phyloP scores from a whole-genome alignment of 1,140 invertebrate genomes.

The Hydropsyche tenuis region DNA sequence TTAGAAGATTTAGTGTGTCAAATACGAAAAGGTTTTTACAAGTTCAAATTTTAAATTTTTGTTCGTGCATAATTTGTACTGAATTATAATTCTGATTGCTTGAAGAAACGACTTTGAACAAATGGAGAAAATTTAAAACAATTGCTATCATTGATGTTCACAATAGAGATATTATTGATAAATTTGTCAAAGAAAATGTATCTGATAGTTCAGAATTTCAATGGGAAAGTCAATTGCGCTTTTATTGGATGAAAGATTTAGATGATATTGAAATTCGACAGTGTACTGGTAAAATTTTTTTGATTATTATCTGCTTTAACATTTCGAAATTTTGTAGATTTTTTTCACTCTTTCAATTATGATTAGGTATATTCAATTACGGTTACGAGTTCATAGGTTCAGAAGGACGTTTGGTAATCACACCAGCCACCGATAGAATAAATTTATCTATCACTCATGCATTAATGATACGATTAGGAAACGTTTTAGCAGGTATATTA shows the following conservation, averaged over 20 bases:
- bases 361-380: slow-evolving; percentile 78
- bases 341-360: not conserved
- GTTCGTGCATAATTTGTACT: not conserved
- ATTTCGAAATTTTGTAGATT: not conserved
- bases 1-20: slow-evolving; percentile 83
- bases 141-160: slow-evolving; percentile 90
- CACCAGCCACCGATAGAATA: slow-evolving; percentile 89
- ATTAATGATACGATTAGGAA: slow-evolving; percentile 85
- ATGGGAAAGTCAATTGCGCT: slow-evolving; percentile 91
- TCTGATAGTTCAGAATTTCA: slow-evolving; percentile 84
- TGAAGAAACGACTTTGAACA: slow-evolving; percentile 74
- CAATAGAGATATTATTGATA: slow-evolving; percentile 86
- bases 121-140: slow-evolving; percentile 86
- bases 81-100: not conserved
- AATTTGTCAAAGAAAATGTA: slow-evolving; percentile 85
- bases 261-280: slow-evolving; percentile 85
- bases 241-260: slow-evolving; percentile 85
- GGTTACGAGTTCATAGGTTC: slow-evolving; percentile 95
- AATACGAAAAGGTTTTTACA: slow-evolving; percentile 64
- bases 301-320: no score
- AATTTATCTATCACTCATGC: slow-evolving; percentile 92
- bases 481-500: slow-evolving; percentile 71
- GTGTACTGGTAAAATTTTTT: slow-evolving; percentile 78
- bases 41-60: not conserved
- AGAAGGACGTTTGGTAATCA: slow-evolving; percentile 88